A percentile compares a stretch with the other conserved stretches of the same genome.
Evolutionary conservation across 2,113 vertebrate genomes (phyloP).

Genomic region (Cervus canadensis): DNA sequence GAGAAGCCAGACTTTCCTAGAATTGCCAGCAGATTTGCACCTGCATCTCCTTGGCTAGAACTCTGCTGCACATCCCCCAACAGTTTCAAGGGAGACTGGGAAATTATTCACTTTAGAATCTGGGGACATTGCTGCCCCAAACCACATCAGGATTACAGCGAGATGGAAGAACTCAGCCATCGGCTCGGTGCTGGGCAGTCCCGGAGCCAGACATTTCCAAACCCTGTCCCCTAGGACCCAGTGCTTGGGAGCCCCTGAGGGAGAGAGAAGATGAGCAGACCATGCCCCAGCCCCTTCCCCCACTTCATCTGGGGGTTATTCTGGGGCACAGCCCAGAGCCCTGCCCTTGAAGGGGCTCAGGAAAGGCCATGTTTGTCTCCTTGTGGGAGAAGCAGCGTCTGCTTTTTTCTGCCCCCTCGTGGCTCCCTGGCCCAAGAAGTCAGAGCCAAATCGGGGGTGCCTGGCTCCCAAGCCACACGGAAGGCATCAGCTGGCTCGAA

Average conservation of each 20-base stretch:
- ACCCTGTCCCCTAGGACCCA: not conserved
- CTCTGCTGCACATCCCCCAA: accelerated
- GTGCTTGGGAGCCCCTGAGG: not conserved
- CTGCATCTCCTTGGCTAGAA: not conserved
- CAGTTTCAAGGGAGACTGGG: not conserved
- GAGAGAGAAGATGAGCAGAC: not conserved
- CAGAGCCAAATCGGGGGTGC: not conserved
- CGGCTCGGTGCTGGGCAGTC: accelerated
- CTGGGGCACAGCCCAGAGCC: accelerated
- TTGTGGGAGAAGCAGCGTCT: not conserved
- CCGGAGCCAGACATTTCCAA: not conserved
- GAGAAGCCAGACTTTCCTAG: not conserved
- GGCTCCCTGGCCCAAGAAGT: not conserved
- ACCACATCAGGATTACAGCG: not conserved
- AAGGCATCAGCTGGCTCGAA: too few relatives aligned
- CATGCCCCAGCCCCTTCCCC: not conserved
- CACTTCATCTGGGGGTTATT: not conserved
- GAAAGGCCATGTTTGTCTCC: accelerated
- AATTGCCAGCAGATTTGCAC: too few relatives aligned
- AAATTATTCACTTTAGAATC: not conserved
- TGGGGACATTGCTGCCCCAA: too few relatives aligned
- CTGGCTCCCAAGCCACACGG: not conserved
- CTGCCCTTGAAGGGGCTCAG: not conserved
- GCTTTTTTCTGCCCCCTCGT: accelerated
- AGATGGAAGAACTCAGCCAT: not conserved